Conservation (phyloP, 2,113 vertebrate genomes). For the Sphyrna mokarran region DNA sequence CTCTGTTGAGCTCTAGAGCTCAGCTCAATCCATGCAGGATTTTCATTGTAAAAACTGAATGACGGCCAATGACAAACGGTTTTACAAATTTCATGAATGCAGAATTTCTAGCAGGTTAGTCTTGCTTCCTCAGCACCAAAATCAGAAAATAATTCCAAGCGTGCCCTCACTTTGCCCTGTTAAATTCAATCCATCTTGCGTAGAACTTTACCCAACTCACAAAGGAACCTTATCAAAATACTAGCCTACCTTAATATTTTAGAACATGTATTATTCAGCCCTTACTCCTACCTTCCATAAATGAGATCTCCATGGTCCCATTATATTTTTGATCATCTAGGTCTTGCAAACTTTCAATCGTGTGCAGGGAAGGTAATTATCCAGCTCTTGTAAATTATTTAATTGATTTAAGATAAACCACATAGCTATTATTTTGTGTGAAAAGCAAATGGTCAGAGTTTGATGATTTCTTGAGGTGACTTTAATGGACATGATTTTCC, state of each 20-base stretch:
- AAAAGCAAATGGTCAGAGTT: background rate
- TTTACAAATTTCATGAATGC: background rate
- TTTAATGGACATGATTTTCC: background rate
- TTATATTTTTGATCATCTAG: background rate
- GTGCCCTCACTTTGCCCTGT: background rate
- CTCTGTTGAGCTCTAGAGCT: background rate
- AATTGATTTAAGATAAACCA: background rate
- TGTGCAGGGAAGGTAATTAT: background rate
- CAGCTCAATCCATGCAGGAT: background rate
- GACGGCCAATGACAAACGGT: background rate
- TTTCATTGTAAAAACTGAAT: background rate
- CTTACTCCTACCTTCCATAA: background rate
- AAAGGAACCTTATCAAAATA: background rate
- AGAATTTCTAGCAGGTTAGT: background rate
- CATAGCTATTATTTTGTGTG: background rate
- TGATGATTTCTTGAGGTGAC: background rate
- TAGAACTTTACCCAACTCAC: background rate
- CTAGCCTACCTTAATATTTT: too few relatives aligned
- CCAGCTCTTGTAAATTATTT: background rate
- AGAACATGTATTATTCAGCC: background rate
- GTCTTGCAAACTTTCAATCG: background rate
- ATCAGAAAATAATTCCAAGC: background rate
- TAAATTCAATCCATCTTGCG: background rate
- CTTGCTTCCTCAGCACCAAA: background rate
- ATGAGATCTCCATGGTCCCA: background rate